These are phyloP conservation scores for Boloria selene DNA, from an alignment of 2,888 invertebrate species.

Conservation along the genomic window DNA sequence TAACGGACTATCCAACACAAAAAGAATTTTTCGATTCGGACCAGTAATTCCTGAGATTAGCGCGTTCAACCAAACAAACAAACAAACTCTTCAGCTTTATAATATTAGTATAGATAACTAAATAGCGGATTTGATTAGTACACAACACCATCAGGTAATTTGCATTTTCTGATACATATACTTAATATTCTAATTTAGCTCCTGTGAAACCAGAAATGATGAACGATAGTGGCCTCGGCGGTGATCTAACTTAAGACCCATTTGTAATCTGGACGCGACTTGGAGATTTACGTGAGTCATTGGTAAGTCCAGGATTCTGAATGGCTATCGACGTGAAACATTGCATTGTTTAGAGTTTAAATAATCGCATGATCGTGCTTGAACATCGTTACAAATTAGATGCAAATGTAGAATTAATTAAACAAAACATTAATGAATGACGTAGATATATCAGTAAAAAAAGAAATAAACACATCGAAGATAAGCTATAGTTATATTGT, in stretches of 20 bases:
- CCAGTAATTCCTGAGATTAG: too few relatives aligned
- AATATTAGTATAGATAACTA: too few relatives aligned
- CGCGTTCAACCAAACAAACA: too few relatives aligned
- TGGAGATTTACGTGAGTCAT: constrained; percentile 49
- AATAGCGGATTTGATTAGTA: constrained; percentile 2
- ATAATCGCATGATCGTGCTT: neutral
- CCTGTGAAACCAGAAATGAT: constrained; percentile 34
- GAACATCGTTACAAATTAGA: constrained; percentile 8
- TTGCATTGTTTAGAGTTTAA: constrained; percentile 8
- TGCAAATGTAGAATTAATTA: constrained; percentile 5
- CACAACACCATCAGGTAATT: constrained; percentile 8
- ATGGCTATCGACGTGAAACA: constrained; percentile 1
- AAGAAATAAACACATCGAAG: neutral
- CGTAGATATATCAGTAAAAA: neutral
- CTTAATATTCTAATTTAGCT: constrained; percentile 31
- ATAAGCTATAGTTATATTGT: too few relatives aligned
- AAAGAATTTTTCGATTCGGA: too few relatives aligned
- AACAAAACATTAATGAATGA: neutral
- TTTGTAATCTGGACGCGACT: constrained; percentile 52
- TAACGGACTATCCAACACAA: too few relatives aligned
- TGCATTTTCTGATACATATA: constrained; percentile 19
- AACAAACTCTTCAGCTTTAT: too few relatives aligned
- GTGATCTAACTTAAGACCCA: constrained; percentile 43
- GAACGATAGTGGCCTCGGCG: constrained; percentile 21
- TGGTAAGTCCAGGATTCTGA: constrained; percentile 47